Evolutionary conservation across 2,113 vertebrate genomes (phyloP).

Genomic region (Ornithorhynchus anatinus): DNA sequence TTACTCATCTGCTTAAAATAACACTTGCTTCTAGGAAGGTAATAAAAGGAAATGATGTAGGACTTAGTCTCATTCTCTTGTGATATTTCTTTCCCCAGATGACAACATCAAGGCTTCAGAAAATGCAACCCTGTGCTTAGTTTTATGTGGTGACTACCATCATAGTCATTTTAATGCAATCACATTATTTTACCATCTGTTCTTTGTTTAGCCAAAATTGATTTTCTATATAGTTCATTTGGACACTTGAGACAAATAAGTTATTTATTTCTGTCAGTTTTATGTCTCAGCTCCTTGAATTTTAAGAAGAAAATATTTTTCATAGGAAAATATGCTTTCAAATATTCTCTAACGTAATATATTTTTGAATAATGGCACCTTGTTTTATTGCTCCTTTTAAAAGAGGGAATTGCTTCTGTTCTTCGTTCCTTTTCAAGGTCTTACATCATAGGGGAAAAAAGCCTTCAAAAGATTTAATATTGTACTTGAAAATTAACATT

Average conservation of each 20-base stretch:
- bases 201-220: constrained; percentile 68
- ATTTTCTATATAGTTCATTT: constrained; percentile 64
- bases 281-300: constrained; percentile 49
- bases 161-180: constrained; percentile 59
- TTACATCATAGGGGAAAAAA: neutral
- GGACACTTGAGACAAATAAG: constrained; percentile 67
- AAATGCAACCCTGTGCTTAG: constrained; percentile 44
- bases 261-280: constrained; percentile 65
- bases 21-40: constrained; percentile 1
- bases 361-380: constrained; percentile 41
- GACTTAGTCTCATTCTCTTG: constrained; percentile 17
- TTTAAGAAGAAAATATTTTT: constrained; percentile 53
- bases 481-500: constrained; percentile 23
- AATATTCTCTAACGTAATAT: constrained; percentile 24
- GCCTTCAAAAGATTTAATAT: neutral
- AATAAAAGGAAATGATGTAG: constrained; percentile 51
- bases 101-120: constrained; percentile 18
- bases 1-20: constrained; percentile 30
- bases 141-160: constrained; percentile 53
- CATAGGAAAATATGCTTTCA: constrained; percentile 12
- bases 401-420: neutral
- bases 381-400: constrained; percentile 39
- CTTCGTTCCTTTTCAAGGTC: constrained; percentile 14
- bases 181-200: constrained; percentile 70
- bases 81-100: constrained; percentile 32